Percentiles rank a stretch among this genome's conserved stretches.
Conservation (phyloP, 2,888 invertebrate genomes). For the Nomada ferruginata region DNA sequence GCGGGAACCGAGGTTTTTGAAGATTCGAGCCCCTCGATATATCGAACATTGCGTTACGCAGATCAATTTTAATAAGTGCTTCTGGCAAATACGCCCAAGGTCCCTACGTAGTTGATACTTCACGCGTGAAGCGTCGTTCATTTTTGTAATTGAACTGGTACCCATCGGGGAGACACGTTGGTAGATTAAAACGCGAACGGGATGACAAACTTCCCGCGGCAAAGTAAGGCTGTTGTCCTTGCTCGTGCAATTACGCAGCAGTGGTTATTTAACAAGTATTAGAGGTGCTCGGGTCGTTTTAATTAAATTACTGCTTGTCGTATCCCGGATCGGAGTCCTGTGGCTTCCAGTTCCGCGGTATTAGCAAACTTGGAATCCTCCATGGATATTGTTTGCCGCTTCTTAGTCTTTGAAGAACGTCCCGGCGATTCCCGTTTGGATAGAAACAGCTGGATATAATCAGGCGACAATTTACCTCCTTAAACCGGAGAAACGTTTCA, state of each 20-base stretch:
- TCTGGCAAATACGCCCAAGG: too few relatives aligned
- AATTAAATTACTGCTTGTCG: conserved; percentile 46
- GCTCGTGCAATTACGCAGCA: conserved; percentile 15
- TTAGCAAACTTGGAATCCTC: conserved; percentile 17
- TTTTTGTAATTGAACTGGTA: conserved; percentile 39
- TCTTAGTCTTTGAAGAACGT: neutral
- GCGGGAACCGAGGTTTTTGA: too few relatives aligned
- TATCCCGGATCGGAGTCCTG: neutral
- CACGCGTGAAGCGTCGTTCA: neutral
- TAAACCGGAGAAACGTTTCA: too few relatives aligned
- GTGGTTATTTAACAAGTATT: conserved; percentile 50
- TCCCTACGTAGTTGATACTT: neutral
- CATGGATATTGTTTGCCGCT: conserved; percentile 17
- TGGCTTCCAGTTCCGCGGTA: conserved; percentile 3
- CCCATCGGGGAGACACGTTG: conserved; percentile 2
- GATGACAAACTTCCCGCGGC: conserved; percentile 9
- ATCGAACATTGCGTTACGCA: neutral
- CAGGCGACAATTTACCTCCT: too few relatives aligned
- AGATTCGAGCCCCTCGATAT: too few relatives aligned
- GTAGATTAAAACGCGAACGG: conserved; percentile 25
- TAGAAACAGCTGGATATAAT: conserved; percentile 1
- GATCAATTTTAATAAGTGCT: neutral
- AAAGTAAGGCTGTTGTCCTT: conserved; percentile 25
- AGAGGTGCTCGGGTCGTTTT: conserved; percentile 25
- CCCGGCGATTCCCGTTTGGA: conserved; percentile 5